phyloP scores from a whole-genome alignment of 2,888 invertebrate species.

The Anorthoa munda region DNA sequence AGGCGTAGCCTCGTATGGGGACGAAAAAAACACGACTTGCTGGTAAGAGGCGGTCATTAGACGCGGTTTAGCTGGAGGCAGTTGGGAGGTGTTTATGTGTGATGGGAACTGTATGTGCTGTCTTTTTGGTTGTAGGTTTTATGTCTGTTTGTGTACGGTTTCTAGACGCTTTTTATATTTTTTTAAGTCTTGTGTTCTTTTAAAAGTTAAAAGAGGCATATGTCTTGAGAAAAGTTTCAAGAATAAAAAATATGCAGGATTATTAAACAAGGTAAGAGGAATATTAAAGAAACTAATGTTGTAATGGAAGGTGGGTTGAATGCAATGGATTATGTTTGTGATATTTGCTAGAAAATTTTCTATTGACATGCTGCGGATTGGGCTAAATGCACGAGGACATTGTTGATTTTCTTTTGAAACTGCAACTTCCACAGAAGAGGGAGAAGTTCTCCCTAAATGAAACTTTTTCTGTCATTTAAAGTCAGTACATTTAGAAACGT shows the following conservation, averaged over 20 bases:
- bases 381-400: no score
- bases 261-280: no score
- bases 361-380: no score
- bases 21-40: conserved; percentile 54
- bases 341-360: no score
- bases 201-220: not conserved
- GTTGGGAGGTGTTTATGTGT: conserved; percentile 53
- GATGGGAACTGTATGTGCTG: conserved; percentile 27
- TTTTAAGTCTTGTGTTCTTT: not conserved
- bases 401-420: no score
- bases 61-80: conserved; percentile 54
- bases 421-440: not conserved
- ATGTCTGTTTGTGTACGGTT: conserved; percentile 12
- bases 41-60: conserved; percentile 65
- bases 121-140: conserved; percentile 34
- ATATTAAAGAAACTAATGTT: no score
- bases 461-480: not conserved
- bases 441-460: not conserved
- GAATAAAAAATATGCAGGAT: no score
- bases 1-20: conserved; percentile 33
- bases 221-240: no score
- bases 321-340: no score
- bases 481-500: no score
- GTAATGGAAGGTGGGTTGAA: no score
- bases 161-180: not conserved